Percentiles rank a stretch among this genome's conserved stretches.
phyloP scores from a whole-genome alignment of 2,113 vertebrate species.

The Mustela lutreola region DNA sequence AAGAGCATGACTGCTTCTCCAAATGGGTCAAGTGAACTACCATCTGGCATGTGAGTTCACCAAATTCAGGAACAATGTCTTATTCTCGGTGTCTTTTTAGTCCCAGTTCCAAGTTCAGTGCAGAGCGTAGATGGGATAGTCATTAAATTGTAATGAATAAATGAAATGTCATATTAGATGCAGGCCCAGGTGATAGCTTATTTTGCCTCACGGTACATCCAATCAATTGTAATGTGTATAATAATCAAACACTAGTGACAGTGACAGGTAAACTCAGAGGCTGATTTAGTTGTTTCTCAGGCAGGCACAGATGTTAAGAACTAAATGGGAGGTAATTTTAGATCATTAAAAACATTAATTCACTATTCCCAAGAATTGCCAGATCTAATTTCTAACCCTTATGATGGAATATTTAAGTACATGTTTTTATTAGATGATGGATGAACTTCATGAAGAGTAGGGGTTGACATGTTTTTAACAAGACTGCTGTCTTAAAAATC shows the following conservation, averaged over 20 bases:
- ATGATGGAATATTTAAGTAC: background rate
- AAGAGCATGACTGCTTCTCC: background rate
- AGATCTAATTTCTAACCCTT: slow-evolving; percentile 32
- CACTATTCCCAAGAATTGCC: background rate
- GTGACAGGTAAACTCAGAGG: background rate
- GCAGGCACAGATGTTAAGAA: slow-evolving; percentile 16
- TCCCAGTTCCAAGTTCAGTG: background rate
- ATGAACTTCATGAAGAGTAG: background rate
- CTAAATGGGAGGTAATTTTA: slow-evolving; percentile 38
- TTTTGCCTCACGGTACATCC: background rate
- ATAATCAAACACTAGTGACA: background rate
- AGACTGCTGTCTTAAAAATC: background rate
- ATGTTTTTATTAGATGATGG: slow-evolving; percentile 36
- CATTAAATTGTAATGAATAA: slow-evolving; percentile 14
- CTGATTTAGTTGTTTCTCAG: slow-evolving; percentile 12
- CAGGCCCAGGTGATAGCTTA: background rate
- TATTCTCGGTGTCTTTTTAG: slow-evolving; percentile 2
- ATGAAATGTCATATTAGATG: slow-evolving; percentile 40
- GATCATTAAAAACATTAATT: slow-evolving; percentile 57
- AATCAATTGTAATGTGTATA: background rate
- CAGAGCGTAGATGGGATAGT: background rate
- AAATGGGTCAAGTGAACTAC: background rate
- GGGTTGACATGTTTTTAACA: background rate
- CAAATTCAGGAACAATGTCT: slow-evolving; percentile 16
- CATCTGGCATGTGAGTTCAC: background rate